A percentile compares a stretch with the other conserved stretches of the same genome.
phyloP scores from a whole-genome alignment of 2,113 vertebrate species.

The Paradisaea rubra region DNA sequence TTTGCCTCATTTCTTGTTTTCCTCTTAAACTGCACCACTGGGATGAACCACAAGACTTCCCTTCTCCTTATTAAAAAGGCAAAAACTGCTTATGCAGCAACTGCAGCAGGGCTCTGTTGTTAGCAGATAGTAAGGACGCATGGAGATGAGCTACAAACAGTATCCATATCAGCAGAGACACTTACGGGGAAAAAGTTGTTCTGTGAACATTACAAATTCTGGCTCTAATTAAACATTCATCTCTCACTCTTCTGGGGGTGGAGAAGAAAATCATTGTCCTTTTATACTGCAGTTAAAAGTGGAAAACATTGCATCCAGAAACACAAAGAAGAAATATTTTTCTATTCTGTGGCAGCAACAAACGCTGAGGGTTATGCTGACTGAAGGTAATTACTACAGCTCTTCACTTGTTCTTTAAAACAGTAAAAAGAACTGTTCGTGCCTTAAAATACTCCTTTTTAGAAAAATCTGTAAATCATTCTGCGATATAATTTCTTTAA shows the following conservation, averaged over 20 bases:
- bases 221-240: conserved; percentile 56
- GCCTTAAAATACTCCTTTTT: not conserved
- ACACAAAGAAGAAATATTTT: conserved; percentile 49
- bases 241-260: conserved; percentile 29
- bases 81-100: conserved; percentile 81
- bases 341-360: conserved; percentile 45
- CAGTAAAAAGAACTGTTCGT: not conserved
- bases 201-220: conserved; percentile 50
- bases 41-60: conserved; percentile 62
- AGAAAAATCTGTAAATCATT: conserved; percentile 20
- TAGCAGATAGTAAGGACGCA: conserved; percentile 53
- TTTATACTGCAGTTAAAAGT: conserved; percentile 51
- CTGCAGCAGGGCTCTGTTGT: conserved; percentile 60
- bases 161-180: conserved; percentile 2
- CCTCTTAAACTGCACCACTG: conserved; percentile 64
- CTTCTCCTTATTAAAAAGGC: conserved; percentile 68
- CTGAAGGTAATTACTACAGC: conserved; percentile 48
- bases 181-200: conserved; percentile 44
- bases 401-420: not conserved
- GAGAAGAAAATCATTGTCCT: conserved; percentile 47
- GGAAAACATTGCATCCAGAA: conserved; percentile 53
- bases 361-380: conserved; percentile 25
- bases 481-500: not conserved
- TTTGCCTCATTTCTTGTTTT: conserved; percentile 53
- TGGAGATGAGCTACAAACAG: conserved; percentile 39